phyloP scores from a whole-genome alignment of 2,113 vertebrate genomes.

The Marmota flaviventris region DNA sequence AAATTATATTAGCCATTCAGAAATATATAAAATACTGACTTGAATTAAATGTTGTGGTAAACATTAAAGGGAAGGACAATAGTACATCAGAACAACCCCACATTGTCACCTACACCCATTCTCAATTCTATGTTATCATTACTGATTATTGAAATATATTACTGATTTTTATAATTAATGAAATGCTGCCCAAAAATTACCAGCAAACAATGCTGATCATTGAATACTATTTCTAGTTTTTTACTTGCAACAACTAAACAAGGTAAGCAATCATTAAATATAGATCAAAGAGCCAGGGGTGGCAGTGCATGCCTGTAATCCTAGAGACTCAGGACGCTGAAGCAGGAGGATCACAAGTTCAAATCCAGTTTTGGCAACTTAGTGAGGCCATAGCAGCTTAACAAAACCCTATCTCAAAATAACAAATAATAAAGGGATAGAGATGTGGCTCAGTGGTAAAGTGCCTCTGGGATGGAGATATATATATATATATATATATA shows the following conservation, averaged over 20 bases:
- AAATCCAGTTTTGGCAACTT: too few species aligned
- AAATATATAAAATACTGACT: neutral
- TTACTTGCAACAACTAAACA: neutral
- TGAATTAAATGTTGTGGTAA: neutral
- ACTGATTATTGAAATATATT: neutral
- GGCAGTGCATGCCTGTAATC: too few species aligned
- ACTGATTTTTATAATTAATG: too few species aligned
- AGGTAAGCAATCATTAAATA: slow-evolving; percentile 8
- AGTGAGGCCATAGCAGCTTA: too few species aligned
- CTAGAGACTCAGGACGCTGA: too few species aligned
- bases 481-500: too few species aligned
- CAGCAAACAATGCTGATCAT: neutral
- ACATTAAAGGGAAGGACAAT: neutral
- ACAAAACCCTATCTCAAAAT: too few species aligned
- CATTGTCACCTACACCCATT: neutral
- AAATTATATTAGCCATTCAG: neutral
- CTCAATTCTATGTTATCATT: neutral
- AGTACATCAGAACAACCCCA: neutral
- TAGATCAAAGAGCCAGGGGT: neutral
- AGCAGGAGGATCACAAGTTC: too few species aligned
- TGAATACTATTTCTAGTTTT: slow-evolving; percentile 45
- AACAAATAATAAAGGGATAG: too few species aligned
- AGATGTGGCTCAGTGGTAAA: too few species aligned
- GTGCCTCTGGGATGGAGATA: too few species aligned
- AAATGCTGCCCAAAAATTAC: neutral